Percentiles rank a stretch among this genome's conserved stretches.
These are phyloP conservation scores for Tetragonula clypearis DNA, from an alignment of 1,140 invertebrate genomes.

Conservation along the genomic window DNA sequence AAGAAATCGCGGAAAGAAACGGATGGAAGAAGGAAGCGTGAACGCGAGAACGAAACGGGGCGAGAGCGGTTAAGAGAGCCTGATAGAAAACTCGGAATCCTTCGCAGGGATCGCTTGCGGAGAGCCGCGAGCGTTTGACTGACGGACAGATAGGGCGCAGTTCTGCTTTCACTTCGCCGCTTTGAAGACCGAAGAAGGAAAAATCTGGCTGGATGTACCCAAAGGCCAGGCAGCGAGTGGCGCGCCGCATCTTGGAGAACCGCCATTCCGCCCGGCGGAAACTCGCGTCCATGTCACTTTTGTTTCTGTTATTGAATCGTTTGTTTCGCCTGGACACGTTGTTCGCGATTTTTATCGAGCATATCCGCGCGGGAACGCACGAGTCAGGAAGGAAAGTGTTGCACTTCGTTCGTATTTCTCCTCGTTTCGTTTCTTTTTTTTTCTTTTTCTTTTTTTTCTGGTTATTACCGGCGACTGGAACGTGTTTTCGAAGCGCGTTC, in stretches of 20 bases:
- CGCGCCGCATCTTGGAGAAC: background rate
- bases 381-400: background rate
- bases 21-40: background rate
- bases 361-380: background rate
- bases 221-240: conserved; percentile 34
- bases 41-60: conserved; percentile 23
- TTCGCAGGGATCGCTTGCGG: background rate
- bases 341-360: background rate
- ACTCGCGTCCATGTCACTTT: conserved; percentile 7
- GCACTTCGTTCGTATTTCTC: background rate
- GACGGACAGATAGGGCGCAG: conserved; percentile 38
- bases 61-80: conserved; percentile 27
- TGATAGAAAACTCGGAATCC: conserved; percentile 22
- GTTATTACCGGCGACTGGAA: too few relatives aligned
- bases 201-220: conserved; percentile 25
- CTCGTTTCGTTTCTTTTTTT: background rate
- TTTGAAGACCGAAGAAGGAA: conserved; percentile 2
- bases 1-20: background rate
- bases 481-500: background rate
- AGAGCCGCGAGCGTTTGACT: conserved; percentile 21
- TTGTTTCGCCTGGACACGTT: background rate
- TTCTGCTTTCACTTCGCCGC: conserved; percentile 35
- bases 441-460: too few relatives aligned
- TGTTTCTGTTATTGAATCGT: background rate
- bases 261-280: background rate